These are phyloP conservation scores for Acrocera orbiculus DNA, from an alignment of 2,888 invertebrate species.

Conservation along the genomic window DNA sequence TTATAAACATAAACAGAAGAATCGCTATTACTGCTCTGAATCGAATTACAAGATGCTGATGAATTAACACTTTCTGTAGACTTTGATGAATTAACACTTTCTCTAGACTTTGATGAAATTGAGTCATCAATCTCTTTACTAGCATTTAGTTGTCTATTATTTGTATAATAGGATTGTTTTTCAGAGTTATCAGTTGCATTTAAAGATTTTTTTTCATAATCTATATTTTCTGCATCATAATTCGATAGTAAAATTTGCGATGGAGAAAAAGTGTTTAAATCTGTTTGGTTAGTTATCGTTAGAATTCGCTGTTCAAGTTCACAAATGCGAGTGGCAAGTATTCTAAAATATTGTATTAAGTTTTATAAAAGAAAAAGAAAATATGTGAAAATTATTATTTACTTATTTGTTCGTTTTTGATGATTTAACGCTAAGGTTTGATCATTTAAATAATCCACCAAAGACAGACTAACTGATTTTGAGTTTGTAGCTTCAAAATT, in stretches of 20 bases:
- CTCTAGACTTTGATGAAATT: constrained; percentile 23
- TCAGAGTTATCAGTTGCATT: constrained; percentile 30
- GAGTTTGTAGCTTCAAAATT: constrained; percentile 55
- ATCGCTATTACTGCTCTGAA: constrained; percentile 16
- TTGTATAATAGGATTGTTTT: constrained; percentile 10
- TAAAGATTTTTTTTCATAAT: constrained; percentile 25
- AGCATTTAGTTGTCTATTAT: constrained; percentile 3
- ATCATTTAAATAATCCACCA: constrained; percentile 70
- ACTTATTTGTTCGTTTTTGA: constrained; percentile 75
- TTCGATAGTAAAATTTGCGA: constrained; percentile 50
- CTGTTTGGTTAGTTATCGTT: constrained; percentile 34
- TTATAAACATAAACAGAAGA: constrained; percentile 9
- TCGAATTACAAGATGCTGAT: constrained; percentile 24
- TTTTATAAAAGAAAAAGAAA: neutral
- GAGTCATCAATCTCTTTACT: constrained; percentile 21
- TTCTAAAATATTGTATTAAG: constrained; percentile 34
- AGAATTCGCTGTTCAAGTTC: constrained; percentile 64
- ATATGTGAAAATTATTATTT: constrained; percentile 17
- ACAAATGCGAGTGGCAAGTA: constrained; percentile 62
- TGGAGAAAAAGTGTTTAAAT: constrained; percentile 22
- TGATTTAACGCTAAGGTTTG: constrained; percentile 69
- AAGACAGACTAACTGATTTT: constrained; percentile 55
- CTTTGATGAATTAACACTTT: too few species aligned
- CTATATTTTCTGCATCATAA: constrained; percentile 36
- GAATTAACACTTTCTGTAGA: constrained; percentile 25